A percentile compares a stretch with the other conserved stretches of the same genome.
Evolutionary conservation across 2,797 vertebrate genomes (phyloP).

Genomic region (Poeciliopsis presidionis): DNA sequence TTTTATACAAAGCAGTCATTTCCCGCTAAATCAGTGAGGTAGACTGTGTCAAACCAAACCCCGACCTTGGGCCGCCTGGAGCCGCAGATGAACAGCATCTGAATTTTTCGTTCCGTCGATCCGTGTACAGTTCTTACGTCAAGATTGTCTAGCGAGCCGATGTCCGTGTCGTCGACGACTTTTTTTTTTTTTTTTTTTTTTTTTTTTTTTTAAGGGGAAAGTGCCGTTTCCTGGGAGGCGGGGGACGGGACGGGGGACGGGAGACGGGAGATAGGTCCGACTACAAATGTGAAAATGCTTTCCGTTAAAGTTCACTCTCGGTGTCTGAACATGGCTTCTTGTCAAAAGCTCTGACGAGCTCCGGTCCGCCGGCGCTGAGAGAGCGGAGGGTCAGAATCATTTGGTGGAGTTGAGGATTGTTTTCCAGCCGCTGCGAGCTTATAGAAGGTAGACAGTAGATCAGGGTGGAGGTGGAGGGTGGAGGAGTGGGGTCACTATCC

Average conservation of each 20-base stretch:
- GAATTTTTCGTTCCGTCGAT: slow-evolving; percentile 61
- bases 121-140: slow-evolving; percentile 73
- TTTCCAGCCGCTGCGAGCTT: slow-evolving; percentile 78
- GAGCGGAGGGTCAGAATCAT: slow-evolving; percentile 76
- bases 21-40: slow-evolving; percentile 87
- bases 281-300: slow-evolving; percentile 74
- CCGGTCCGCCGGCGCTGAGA: slow-evolving; percentile 68
- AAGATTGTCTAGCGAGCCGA: slow-evolving; percentile 87
- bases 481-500: slow-evolving; percentile 54
- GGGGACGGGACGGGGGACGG: slow-evolving; percentile 43
- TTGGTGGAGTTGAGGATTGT: slow-evolving; percentile 81
- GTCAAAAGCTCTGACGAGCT: slow-evolving; percentile 71
- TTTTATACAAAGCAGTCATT: slow-evolving; percentile 84
- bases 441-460: slow-evolving; percentile 75
- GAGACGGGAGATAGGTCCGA: slow-evolving; percentile 79
- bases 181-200: slow-evolving; percentile 13
- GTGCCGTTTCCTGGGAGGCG: slow-evolving; percentile 72
- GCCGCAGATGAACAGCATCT: slow-evolving; percentile 75
- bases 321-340: slow-evolving; percentile 83
- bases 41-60: slow-evolving; percentile 85
- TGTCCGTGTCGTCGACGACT: slow-evolving; percentile 74
- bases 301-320: slow-evolving; percentile 77
- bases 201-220: slow-evolving; percentile 62
- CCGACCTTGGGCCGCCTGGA: slow-evolving; percentile 74
- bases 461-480: slow-evolving; percentile 16